Evolutionary conservation across 2,888 invertebrate genomes (phyloP), one percentile per base, ranked within the genome.

Genomic region (Brachyptera putata): DNA sequence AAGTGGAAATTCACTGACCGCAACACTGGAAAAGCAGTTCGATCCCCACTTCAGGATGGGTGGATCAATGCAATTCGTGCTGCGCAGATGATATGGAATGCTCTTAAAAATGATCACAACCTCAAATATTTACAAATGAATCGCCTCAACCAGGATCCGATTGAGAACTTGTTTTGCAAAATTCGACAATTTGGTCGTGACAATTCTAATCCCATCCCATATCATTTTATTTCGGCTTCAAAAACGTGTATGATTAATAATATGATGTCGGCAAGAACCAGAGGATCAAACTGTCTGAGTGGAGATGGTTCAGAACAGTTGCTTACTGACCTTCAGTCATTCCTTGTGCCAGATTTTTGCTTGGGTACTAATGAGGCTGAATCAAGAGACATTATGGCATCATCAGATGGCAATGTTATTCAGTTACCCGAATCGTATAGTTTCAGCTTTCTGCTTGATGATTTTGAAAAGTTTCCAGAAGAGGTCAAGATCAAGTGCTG

Each of bases 51-150:
- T 18, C 43, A 43, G 21, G 21, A 16, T 16, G 16, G 43, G 3
- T 39, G 39, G 43, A 11, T 21, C 18, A 43, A 43, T 43, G 43
- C 43, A 3, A 43, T 43, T 5, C 14, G 43, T 4, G 43, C 43
- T 16, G 43, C 21, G 21, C 43, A 43, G 21, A 14, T 43, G 3
- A 21, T 43, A 5, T 43, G 16, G 16, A 21, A 5, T 11, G 4
- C 18, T 21, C 18, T 43, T 2, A 43, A 18, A 21, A 18, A 14
- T 16, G 21, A 2, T 16, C 3, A 11, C 18, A 21, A 21, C 5
- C 18, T 43, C 18, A 43, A 43, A 3, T 43, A 43, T 11, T 43
- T 43, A 43, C 43, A 43, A 18, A 43, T 43, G 43, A 43, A 43
- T 18, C n/a, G 43, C 3, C 21, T 43, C 11, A 43, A 43, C 18